Conservation (phyloP, 2,797 vertebrate species). For the Gambelia wislizenii region DNA sequence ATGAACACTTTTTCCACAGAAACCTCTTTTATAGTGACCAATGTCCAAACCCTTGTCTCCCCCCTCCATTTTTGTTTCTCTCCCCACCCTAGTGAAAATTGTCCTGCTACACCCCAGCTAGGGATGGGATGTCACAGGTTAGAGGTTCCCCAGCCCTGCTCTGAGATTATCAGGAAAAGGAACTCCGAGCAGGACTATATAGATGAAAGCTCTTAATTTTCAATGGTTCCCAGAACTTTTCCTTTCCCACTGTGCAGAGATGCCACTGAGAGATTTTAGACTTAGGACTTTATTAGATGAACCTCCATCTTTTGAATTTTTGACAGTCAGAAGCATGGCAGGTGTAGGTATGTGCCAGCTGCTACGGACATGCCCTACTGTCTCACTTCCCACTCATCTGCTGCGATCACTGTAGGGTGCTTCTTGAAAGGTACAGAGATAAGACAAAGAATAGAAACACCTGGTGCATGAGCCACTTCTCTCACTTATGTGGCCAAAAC, state of each 20-base stretch:
- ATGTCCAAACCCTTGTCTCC: no score
- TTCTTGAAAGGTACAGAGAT: not conserved
- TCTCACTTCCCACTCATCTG: not conserved
- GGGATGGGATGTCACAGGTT: not conserved
- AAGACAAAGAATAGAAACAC: not conserved
- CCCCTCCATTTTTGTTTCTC: no score
- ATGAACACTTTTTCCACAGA: no score
- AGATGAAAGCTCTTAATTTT: not conserved
- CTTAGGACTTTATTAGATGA: no score
- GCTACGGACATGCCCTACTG: slow-evolving; percentile 21
- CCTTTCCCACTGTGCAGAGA: not conserved
- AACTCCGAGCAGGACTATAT: not conserved
- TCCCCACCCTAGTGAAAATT: no score
- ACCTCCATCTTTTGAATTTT: no score
- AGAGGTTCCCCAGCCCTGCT: not conserved
- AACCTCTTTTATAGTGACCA: no score
- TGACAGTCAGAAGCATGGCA: not conserved
- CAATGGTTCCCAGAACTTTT: not conserved
- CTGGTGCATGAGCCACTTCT: not conserved
- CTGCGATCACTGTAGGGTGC: not conserved
- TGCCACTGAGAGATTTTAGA: not conserved
- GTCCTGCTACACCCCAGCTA: no score
- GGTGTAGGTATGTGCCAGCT: slow-evolving; percentile 17
- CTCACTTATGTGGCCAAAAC: not conserved
- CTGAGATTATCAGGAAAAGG: not conserved